These are phyloP conservation scores for Chrysolina americana DNA, from an alignment of 2,888 invertebrate species.

Conservation along the genomic window DNA sequence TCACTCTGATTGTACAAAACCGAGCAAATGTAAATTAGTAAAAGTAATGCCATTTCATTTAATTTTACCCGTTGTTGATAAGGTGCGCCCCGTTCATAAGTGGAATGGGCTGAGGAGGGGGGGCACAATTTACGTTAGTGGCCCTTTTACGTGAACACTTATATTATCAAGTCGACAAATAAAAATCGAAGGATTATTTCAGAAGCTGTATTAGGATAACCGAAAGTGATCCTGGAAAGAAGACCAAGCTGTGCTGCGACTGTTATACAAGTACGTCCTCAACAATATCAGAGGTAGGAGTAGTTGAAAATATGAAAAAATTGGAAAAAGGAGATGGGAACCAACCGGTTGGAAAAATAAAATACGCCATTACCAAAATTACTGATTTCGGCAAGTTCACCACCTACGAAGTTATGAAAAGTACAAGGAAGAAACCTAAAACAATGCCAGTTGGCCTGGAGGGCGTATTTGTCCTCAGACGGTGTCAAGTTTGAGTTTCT, in stretches of 20 bases:
- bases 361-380: constrained; percentile 65
- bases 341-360: constrained; percentile 37
- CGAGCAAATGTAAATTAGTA: too few relatives aligned
- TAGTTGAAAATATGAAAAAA: constrained; percentile 1
- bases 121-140: too few relatives aligned
- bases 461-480: constrained; percentile 61
- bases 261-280: constrained; percentile 45
- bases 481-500: not conserved
- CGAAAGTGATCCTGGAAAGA: constrained; percentile 1
- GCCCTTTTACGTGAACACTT: too few relatives aligned
- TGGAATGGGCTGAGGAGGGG: too few relatives aligned
- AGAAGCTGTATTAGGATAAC: not conserved
- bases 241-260: constrained; percentile 35
- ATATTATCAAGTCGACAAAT: too few relatives aligned
- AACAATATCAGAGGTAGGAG: constrained; percentile 5
- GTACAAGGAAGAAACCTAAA: constrained; percentile 60
- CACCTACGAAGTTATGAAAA: constrained; percentile 65
- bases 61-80: too few relatives aligned
- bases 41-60: too few relatives aligned
- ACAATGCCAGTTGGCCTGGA: constrained; percentile 59
- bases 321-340: constrained; percentile 27
- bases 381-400: constrained; percentile 62
- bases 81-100: too few relatives aligned
- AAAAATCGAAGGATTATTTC: not conserved
- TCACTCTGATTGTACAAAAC: too few relatives aligned